Conservation (phyloP, 35 echinoderm and acorn worm species). For the Holothuria glaberrima region DNA sequence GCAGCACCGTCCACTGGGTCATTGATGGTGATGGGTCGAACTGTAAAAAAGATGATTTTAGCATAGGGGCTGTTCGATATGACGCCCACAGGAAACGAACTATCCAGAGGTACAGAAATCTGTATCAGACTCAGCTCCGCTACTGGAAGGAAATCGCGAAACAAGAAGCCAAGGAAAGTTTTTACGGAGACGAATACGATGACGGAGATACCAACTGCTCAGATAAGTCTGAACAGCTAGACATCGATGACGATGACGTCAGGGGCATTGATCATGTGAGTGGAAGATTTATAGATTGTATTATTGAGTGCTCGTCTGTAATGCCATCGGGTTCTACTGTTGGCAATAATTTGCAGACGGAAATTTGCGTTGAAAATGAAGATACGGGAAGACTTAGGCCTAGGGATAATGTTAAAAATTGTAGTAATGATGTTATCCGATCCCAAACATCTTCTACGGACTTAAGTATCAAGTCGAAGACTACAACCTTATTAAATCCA, state of each 20-base stretch:
- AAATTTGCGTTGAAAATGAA: not conserved
- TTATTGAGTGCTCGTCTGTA: not conserved
- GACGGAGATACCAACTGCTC: not conserved
- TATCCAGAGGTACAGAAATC: not conserved
- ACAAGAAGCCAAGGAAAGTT: not conserved
- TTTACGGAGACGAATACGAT: not conserved
- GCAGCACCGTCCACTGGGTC: not conserved
- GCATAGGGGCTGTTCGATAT: not conserved
- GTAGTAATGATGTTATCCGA: not conserved
- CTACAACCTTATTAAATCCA: not conserved
- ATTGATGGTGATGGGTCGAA: not conserved
- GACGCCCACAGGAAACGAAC: not conserved
- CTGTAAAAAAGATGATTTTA: not conserved
- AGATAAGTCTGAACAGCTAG: not conserved
- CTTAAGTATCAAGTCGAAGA: too few relatives aligned
- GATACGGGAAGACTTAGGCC: not conserved
- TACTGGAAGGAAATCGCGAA: slow-evolving; percentile 24
- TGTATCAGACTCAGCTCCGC: not conserved
- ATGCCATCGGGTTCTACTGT: too few relatives aligned
- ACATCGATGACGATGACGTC: not conserved
- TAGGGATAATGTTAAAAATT: not conserved
- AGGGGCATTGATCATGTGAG: slow-evolving; percentile 23
- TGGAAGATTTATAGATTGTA: slow-evolving; percentile 9
- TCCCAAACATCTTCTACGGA: not conserved
- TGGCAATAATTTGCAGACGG: too few relatives aligned